Base-by-base conservation (phyloP, 1,140 invertebrate genomes). In the Drosophila nebulosa region DNA sequence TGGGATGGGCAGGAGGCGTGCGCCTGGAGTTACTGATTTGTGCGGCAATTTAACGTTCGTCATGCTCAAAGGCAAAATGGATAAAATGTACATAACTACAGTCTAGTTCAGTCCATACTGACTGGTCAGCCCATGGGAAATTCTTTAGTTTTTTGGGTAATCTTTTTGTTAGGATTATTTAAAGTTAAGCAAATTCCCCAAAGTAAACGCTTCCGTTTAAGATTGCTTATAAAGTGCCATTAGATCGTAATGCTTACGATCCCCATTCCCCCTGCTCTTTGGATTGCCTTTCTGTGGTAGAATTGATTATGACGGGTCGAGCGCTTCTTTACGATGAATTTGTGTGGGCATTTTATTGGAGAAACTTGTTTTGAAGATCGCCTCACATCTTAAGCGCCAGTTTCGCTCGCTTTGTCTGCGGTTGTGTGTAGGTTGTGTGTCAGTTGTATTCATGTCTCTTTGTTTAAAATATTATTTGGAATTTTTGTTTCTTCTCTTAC, bases 11-110 rank as follows among this genome's bases (percentile, higher is more conserved):
- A 27, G 7, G n/a, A 39, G 26, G 0, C 26, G 7, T 18, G 18
- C n/a, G 14, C 30, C 39, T 32, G 18, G 22, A 78, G 52, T 60
- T 56, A 51, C 42, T 74, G 69, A 69, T 73, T 61, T 46, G 46
- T 63, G 42, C 64, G 57, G 78, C 71, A 86, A 88, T 86, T 86
- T 88, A 77, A 69, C 78, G 88, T 86, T 86, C 83, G 83, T 88
- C 78, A 86, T 86, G 78, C 83, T 76, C 50, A 68, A 67, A 69
- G 50, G 74, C 72, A 73, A 85, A 85, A 46, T 21, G 74, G 57
- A 72, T 79, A 84, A 85, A 85, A 46, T 2, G 69, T 52, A 66
- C 75, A 84, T 12, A 79, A 79, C 79, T 63, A 14, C 69, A 69
- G 30, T 58, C 56, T 21, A 27, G 36, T 24, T 5, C 4, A 30